Conservation (phyloP, 92 coral and sea anemone genomes). For the Montipora capitata region DNA sequence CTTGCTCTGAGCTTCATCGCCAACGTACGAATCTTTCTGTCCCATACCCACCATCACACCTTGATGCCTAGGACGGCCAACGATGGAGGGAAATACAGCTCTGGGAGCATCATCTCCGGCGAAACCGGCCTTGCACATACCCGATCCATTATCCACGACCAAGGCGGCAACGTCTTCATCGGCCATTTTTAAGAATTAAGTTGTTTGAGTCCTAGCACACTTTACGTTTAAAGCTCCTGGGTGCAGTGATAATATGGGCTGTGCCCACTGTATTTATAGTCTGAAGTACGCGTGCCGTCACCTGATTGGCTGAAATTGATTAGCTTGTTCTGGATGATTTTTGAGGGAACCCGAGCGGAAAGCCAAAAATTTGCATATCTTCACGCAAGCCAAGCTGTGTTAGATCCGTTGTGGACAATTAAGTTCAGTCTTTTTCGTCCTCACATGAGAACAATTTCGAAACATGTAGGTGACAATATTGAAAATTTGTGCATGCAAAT, state of each 20-base stretch:
- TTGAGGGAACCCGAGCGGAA: not conserved
- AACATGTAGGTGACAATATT: not conserved
- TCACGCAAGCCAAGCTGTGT: not conserved
- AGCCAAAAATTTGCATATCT: constrained; percentile 38
- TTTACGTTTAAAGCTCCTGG: not conserved
- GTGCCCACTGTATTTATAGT: constrained; percentile 15
- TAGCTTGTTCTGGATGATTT: not conserved
- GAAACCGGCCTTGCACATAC: constrained; percentile 91
- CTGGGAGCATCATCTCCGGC: constrained; percentile 91
- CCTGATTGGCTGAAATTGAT: constrained; percentile 23
- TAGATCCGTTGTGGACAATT: constrained; percentile 1
- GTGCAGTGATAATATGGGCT: not conserved
- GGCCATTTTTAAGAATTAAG: constrained; percentile 55
- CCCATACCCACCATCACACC: constrained; percentile 92
- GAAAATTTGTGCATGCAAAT: not conserved
- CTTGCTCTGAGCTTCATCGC: constrained; percentile 90
- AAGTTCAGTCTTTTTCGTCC: not conserved
- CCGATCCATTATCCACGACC: constrained; percentile 85
- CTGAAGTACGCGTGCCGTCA: not conserved
- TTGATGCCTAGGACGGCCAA: constrained; percentile 86
- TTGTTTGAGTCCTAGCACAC: no score
- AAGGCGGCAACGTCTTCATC: constrained; percentile 89
- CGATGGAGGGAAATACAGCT: constrained; percentile 89
- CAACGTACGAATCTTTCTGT: constrained; percentile 87
- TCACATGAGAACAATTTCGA: not conserved